Percentiles rank a stretch among this genome's conserved stretches.
Conservation (phyloP, 2,113 vertebrate species). For the Rousettus leschenaultii region DNA sequence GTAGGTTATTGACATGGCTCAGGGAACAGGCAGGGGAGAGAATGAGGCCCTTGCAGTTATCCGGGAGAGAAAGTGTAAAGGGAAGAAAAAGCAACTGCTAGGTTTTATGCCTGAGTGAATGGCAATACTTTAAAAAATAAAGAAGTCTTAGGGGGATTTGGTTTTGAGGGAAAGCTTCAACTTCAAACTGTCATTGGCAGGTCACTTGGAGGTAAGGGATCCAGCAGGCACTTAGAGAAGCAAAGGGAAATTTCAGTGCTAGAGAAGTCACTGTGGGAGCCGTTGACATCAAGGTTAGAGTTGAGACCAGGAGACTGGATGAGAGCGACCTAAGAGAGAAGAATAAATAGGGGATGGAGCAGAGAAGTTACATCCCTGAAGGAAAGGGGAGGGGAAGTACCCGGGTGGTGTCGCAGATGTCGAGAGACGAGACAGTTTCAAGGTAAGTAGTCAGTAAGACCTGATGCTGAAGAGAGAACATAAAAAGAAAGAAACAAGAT, state of each 20-base stretch:
- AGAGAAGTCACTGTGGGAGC: neutral
- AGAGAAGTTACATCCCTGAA: neutral
- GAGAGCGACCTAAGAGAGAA: neutral
- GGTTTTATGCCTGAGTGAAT: neutral
- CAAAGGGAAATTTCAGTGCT: neutral
- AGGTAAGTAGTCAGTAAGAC: neutral
- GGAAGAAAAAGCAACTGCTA: neutral
- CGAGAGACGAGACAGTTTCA: neutral
- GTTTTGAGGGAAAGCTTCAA: conserved; percentile 14
- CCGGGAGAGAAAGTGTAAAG: neutral
- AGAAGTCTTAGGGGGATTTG: neutral
- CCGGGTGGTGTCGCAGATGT: neutral
- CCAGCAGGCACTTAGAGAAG: neutral
- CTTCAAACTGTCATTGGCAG: neutral
- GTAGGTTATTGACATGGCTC: neutral
- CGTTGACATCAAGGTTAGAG: neutral
- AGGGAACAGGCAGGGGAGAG: neutral
- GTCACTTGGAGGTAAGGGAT: neutral
- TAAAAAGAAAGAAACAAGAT: neutral
- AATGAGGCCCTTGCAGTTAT: neutral
- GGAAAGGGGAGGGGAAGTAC: neutral
- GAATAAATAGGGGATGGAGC: neutral
- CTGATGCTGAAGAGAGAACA: neutral
- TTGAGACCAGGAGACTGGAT: neutral
- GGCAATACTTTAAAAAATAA: neutral